Evolutionary conservation across 2,113 vertebrate genomes (phyloP).

Genomic region (Pogonocichla stellata): DNA sequence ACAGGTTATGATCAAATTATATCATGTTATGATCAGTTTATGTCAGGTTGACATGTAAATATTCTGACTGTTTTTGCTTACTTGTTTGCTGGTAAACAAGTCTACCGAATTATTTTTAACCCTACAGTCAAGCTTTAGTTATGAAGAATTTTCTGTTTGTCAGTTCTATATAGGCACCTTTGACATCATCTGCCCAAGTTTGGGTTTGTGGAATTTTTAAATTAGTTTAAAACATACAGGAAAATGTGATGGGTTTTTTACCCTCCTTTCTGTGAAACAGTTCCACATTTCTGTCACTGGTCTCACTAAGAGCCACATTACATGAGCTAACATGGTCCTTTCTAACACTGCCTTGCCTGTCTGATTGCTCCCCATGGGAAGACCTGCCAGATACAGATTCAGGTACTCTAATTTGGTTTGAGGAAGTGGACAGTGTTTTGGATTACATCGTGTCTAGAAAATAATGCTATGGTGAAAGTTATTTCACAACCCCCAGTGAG

Average conservation of each 20-base stretch:
- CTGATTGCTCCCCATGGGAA: background rate
- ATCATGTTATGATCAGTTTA: background rate
- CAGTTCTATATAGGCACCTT: background rate
- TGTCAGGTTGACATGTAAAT: background rate
- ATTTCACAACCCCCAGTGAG: background rate
- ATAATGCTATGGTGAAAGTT: background rate
- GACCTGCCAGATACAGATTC: background rate
- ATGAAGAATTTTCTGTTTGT: background rate
- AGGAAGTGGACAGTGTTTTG: background rate
- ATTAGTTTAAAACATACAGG: background rate
- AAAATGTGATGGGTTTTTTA: background rate
- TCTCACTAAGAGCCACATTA: background rate
- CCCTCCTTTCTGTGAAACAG: background rate
- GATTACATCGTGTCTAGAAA: background rate
- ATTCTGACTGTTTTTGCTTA: background rate
- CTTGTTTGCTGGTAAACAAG: background rate
- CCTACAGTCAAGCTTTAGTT: background rate
- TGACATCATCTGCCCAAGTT: background rate
- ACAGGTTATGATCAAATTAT: background rate
- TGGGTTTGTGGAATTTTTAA: background rate
- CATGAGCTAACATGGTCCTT: background rate
- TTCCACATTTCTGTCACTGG: background rate
- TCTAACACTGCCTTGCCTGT: background rate
- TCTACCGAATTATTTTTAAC: background rate
- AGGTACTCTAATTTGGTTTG: background rate